Evolutionary conservation across 2,797 vertebrate genomes (phyloP), one percentile per base, ranked within the genome.

Genomic region (Gadopsis marmoratus): DNA sequence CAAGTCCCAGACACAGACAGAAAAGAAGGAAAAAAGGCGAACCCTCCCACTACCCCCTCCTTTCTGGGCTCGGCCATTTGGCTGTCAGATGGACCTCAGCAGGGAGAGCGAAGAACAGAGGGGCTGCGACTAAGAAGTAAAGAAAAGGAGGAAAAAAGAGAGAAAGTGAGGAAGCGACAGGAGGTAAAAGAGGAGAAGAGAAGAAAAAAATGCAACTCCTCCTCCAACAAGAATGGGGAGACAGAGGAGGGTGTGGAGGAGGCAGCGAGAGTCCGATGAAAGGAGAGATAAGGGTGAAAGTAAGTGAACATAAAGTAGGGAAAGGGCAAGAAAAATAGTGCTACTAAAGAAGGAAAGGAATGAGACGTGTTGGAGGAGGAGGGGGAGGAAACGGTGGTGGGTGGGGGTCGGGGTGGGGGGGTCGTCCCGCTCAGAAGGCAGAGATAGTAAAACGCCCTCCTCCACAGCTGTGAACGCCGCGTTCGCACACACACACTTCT

Each of bases 41-140:
- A 70, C 50, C 73, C 82, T 70, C 67, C 54, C 58, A 47, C 79
- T 55, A 33, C 47, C 41, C 23, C 80, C 56, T 53, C 48, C 71
- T 84, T 58, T 85, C 62, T 84, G 71, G 69, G 78, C 78, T 82
- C 26, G 77, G 75, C 88, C 91, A 88, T 92, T 92, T 92, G 89
- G 89, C 87, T 61, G 70, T 79, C 63, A 48, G 74, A 86, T 39
- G 26, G 78, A 77, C 71, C 45, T 66, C 26, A 14, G 79, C 78
- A 60, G 19, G 55, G 61, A 65, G 54, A 50, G 66, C 50, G 54
- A 31, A 69, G 63, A 64, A 78, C 50, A 64, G 33, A 73, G 64
- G 23, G 84, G 70, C 66, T 72, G 64, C 8, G 23, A 71, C 31
- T 39, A 47, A 31, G 21, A 80, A 73, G 54, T 73, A 45, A 58